These are phyloP conservation scores for Diachasmimorpha longicaudata DNA, from an alignment of 1,140 invertebrate genomes.

Conservation along the genomic window DNA sequence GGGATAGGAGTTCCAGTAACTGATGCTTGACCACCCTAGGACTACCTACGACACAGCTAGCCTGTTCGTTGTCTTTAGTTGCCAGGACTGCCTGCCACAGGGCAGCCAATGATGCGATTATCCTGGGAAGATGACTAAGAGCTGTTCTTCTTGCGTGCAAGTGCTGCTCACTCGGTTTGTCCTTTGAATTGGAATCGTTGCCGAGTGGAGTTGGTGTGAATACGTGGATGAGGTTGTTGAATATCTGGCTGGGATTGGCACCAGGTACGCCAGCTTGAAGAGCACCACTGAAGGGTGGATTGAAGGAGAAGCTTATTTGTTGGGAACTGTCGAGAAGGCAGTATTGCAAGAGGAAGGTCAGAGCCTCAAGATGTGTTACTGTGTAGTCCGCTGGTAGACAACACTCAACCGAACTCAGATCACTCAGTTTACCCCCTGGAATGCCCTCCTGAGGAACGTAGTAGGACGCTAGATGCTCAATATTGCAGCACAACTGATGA, in stretches of 20 bases:
- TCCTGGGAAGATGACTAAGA: slow-evolving; percentile 80
- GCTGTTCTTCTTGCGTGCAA: slow-evolving; percentile 75
- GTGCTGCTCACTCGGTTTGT: slow-evolving; percentile 58
- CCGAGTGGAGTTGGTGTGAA: slow-evolving; percentile 68
- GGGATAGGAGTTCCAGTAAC: slow-evolving; percentile 84
- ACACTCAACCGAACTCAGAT: slow-evolving; percentile 54
- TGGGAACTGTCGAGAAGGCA: slow-evolving; percentile 79
- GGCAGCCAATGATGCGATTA: slow-evolving; percentile 79
- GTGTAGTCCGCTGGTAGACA: slow-evolving; percentile 79
- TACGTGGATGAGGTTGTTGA: slow-evolving; percentile 84
- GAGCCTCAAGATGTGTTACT: slow-evolving; percentile 79
- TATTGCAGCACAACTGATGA: slow-evolving; percentile 83
- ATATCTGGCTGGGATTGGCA: slow-evolving; percentile 74
- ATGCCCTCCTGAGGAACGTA: slow-evolving; percentile 50
- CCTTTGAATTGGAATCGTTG: slow-evolving; percentile 42
- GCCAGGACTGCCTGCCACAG: slow-evolving; percentile 78
- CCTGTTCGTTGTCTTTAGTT: slow-evolving; percentile 62
- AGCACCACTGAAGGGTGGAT: slow-evolving; percentile 64
- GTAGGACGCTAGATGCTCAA: slow-evolving; percentile 71
- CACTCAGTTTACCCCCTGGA: slow-evolving; percentile 36
- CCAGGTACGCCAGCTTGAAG: slow-evolving; percentile 59
- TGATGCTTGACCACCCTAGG: slow-evolving; percentile 76
- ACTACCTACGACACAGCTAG: slow-evolving; percentile 65
- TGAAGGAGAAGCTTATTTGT: slow-evolving; percentile 68
- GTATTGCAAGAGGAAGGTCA: slow-evolving; percentile 86